These are phyloP conservation scores for Epicampocera succincta DNA, from an alignment of 2,888 invertebrate species.

Conservation along the genomic window DNA sequence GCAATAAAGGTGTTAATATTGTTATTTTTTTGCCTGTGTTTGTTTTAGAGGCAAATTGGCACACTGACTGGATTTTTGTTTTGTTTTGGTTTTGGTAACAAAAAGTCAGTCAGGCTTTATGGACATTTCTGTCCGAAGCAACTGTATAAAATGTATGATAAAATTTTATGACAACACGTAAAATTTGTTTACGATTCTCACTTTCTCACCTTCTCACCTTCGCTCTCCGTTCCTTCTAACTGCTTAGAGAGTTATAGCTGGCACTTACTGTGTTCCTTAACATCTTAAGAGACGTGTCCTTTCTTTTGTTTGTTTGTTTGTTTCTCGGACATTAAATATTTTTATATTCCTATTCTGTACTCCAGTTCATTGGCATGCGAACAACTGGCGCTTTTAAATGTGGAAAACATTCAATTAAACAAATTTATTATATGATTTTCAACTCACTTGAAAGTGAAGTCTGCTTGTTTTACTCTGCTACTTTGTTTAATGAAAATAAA, in stretches of 20 bases:
- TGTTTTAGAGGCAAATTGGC: constrained; percentile 17
- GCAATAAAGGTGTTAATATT: constrained; percentile 79
- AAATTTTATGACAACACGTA: constrained; percentile 77
- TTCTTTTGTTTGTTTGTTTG: not conserved
- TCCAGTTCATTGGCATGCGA: not conserved
- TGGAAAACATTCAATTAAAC: no score
- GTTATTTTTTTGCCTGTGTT: constrained; percentile 4
- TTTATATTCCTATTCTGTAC: not conserved
- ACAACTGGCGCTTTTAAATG: no score
- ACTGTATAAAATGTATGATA: constrained; percentile 71
- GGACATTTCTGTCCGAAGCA: constrained; percentile 1
- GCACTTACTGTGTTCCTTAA: not conserved
- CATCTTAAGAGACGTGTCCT: not conserved
- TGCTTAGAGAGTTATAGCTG: not conserved
- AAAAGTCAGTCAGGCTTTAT: not conserved
- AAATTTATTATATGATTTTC: no score
- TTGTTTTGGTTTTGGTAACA: not conserved
- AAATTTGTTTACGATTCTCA: constrained; percentile 74
- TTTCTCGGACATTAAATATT: not conserved
- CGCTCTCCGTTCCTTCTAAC: no score
- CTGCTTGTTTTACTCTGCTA: no score
- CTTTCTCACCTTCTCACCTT: no score
- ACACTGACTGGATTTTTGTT: constrained; percentile 33
- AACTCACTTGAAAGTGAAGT: no score
- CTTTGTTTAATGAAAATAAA: no score